Conservation (phyloP, 2,797 vertebrate species). For the Tadarida brasiliensis region DNA sequence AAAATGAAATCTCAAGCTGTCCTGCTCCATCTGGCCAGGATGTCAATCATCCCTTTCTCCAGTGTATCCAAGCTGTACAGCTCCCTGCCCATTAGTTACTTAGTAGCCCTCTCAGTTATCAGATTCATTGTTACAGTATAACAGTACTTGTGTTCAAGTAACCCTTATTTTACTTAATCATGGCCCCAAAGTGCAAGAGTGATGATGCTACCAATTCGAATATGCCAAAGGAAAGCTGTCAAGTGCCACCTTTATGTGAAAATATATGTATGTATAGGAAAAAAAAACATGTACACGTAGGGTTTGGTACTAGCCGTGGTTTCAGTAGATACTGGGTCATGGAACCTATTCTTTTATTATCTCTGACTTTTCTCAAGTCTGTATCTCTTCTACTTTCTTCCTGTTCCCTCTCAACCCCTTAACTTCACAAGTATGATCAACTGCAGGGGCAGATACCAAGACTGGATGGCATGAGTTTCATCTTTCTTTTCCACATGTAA, state of each 20-base stretch:
- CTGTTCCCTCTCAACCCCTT: background rate
- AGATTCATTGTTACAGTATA: background rate
- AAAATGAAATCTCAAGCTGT: background rate
- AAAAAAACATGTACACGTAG: background rate
- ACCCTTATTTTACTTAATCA: background rate
- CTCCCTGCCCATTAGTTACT: background rate
- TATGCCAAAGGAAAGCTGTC: background rate
- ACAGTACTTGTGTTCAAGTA: background rate
- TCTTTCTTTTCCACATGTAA: background rate
- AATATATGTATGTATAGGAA: background rate
- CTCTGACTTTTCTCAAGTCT: background rate
- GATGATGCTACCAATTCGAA: background rate
- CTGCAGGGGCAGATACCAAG: background rate
- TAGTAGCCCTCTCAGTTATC: background rate
- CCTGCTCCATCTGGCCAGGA: background rate
- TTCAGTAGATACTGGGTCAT: background rate
- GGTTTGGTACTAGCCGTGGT: background rate
- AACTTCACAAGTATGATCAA: slow-evolving; percentile 24
- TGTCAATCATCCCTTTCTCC: background rate
- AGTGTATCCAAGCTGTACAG: background rate
- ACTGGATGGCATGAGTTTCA: background rate
- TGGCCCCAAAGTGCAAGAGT: background rate
- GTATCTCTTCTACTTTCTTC: background rate
- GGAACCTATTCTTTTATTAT: background rate
- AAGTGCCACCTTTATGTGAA: background rate